phyloP scores from a whole-genome alignment of 2,797 vertebrate species.

The Gambelia wislizenii region DNA sequence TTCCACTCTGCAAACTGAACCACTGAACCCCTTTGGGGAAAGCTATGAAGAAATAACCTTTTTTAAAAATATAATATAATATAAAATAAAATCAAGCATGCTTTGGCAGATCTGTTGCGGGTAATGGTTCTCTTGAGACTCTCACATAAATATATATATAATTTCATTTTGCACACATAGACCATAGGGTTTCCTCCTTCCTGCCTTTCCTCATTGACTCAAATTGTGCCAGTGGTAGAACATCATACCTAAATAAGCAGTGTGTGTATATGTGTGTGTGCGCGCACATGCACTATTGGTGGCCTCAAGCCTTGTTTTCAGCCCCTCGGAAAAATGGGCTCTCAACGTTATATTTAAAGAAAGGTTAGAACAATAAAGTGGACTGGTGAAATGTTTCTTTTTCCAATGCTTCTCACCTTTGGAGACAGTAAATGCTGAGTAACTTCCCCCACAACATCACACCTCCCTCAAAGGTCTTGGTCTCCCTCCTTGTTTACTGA shows the following conservation, averaged over 20 bases:
- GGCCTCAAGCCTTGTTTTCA: slow-evolving; percentile 65
- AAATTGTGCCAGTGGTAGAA: slow-evolving; percentile 50
- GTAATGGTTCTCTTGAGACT: slow-evolving; percentile 5
- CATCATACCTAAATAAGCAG: slow-evolving; percentile 68
- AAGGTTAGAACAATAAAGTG: slow-evolving; percentile 77
- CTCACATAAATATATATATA: neutral
- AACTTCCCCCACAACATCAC: slow-evolving; percentile 55
- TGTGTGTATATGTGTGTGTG: slow-evolving; percentile 21
- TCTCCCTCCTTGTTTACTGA: slow-evolving; percentile 66
- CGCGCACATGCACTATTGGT: neutral
- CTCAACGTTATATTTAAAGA: slow-evolving; percentile 76
- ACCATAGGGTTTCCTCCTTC: slow-evolving; percentile 24
- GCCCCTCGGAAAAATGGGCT: slow-evolving; percentile 71
- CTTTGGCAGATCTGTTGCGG: slow-evolving; percentile 25
- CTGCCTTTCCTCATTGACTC: neutral
- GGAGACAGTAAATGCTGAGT: slow-evolving; percentile 72
- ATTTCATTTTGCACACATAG: slow-evolving; percentile 17
- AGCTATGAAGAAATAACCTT: neutral
- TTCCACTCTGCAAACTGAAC: slow-evolving; percentile 34
- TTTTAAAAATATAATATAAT: slow-evolving; percentile 9
- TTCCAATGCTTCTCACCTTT: slow-evolving; percentile 76
- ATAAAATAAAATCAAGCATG: neutral
- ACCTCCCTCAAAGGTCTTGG: slow-evolving; percentile 12
- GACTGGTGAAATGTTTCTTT: slow-evolving; percentile 59
- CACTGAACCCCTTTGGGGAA: slow-evolving; percentile 10